Conservation (phyloP, 2,888 invertebrate species). For the Strigamia maritima region DNA sequence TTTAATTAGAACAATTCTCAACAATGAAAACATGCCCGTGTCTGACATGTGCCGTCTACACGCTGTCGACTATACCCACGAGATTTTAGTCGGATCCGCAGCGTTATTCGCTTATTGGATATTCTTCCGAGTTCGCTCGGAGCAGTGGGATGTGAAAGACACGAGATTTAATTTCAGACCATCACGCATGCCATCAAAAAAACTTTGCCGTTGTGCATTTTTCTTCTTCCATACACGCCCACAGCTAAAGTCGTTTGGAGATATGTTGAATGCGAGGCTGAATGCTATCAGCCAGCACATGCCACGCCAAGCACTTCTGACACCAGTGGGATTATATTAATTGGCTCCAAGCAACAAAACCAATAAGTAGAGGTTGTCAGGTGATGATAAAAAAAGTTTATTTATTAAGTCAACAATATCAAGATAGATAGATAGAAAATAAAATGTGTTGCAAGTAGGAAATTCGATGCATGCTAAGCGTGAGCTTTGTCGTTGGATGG, state of each 20-base stretch:
- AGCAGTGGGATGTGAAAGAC: constrained; percentile 1
- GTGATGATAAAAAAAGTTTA: neutral
- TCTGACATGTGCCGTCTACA: neutral
- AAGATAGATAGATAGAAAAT: too few relatives aligned
- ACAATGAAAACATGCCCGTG: neutral
- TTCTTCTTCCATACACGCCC: neutral
- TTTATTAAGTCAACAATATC: neutral
- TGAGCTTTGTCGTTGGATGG: too few relatives aligned
- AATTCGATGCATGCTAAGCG: neutral
- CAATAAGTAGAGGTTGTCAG: neutral
- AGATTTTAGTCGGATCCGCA: neutral
- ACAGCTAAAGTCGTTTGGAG: neutral
- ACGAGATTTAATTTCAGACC: constrained; percentile 21
- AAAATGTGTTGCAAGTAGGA: too few relatives aligned
- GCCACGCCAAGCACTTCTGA: neutral
- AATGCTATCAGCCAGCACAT: constrained; percentile 6
- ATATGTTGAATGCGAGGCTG: neutral
- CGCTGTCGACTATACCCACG: neutral
- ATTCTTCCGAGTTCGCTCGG: neutral
- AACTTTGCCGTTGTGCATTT: constrained; percentile 11
- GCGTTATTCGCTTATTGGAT: constrained; percentile 23
- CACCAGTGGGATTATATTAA: constrained; percentile 13
- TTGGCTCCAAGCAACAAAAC: neutral
- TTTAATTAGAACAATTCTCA: constrained; percentile 2
- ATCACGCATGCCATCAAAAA: constrained; percentile 21